Evolutionary conservation across 2,888 invertebrate species (phyloP).

Genomic region (Disparrhopalites patrizii): DNA sequence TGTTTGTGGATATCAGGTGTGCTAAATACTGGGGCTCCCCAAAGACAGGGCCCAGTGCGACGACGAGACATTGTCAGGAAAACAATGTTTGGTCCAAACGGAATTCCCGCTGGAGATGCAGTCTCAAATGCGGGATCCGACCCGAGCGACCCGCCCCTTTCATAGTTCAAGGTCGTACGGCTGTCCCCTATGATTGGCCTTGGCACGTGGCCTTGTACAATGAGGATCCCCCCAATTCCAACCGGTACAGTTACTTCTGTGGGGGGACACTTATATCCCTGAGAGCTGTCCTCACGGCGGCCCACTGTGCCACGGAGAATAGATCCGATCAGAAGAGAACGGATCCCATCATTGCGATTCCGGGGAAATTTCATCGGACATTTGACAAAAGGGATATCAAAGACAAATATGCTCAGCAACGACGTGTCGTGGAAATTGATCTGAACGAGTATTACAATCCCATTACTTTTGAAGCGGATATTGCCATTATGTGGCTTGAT

Average conservation of each 20-base stretch:
- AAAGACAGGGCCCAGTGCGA: constrained; percentile 6
- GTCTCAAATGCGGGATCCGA: constrained; percentile 37
- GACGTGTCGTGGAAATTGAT: constrained; percentile 26
- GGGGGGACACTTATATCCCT: constrained; percentile 39
- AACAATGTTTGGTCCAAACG: constrained; percentile 36
- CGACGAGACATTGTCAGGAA: constrained; percentile 30
- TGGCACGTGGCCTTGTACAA: constrained; percentile 42
- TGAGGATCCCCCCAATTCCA: constrained; percentile 36
- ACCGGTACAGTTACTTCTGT: constrained; percentile 37
- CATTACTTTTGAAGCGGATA: constrained; percentile 65
- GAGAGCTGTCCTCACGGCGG: constrained; percentile 39
- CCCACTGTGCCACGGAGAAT: constrained; percentile 39
- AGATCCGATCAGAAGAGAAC: constrained; percentile 23
- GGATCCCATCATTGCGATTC: constrained; percentile 28
- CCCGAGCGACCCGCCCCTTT: constrained; percentile 25
- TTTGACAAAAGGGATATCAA: constrained; percentile 28
- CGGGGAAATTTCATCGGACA: constrained; percentile 37
- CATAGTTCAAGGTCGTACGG: constrained; percentile 39
- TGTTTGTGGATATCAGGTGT: too few species aligned
- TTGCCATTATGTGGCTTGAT: constrained; percentile 67
- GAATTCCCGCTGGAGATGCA: constrained; percentile 38
- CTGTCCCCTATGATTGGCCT: constrained; percentile 25
- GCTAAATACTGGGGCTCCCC: constrained; percentile 21
- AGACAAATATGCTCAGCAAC: constrained; percentile 28
- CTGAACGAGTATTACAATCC: constrained; percentile 67